Conservation (phyloP, 1,140 invertebrate species). For the Teleopsis dalmanni region DNA sequence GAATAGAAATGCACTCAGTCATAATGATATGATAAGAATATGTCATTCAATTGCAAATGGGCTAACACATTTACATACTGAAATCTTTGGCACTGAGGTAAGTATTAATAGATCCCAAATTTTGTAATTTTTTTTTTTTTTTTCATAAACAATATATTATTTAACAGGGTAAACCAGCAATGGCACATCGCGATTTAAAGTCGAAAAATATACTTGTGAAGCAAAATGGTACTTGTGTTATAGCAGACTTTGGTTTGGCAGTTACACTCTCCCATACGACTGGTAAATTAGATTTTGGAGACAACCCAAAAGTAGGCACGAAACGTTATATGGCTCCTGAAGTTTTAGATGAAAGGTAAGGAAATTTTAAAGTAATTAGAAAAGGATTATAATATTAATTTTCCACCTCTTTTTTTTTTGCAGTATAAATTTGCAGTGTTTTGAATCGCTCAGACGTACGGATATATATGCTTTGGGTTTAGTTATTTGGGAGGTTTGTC, state of each 20-base stretch:
- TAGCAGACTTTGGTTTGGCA: conserved; percentile 90
- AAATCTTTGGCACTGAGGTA: conserved; percentile 80
- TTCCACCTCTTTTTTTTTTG: conserved; percentile 15
- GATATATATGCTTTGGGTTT: conserved; percentile 89
- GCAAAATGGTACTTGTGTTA: conserved; percentile 78
- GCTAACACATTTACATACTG: conserved; percentile 86
- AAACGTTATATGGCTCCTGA: conserved; percentile 95
- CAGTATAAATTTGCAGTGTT: conserved; percentile 75
- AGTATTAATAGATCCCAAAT: neutral
- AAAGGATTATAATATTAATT: neutral
- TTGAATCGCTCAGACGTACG: conserved; percentile 80
- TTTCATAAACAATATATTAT: too few species aligned
- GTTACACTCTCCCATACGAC: conserved; percentile 67
- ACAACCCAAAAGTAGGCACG: conserved; percentile 75
- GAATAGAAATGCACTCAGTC: conserved; percentile 64
- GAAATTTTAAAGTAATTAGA: neutral
- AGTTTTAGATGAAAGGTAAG: conserved; percentile 75
- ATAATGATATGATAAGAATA: conserved; percentile 72
- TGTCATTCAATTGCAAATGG: conserved; percentile 79
- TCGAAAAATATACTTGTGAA: conserved; percentile 93
- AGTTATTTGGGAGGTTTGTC: conserved; percentile 86
- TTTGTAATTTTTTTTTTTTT: too few species aligned
- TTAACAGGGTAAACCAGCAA: conserved; percentile 73
- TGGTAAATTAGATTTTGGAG: conserved; percentile 61
- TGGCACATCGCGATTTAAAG: conserved; percentile 92